Evolutionary conservation across 35 echinoderm and acorn worm species (phyloP).

Genomic region (Diadema setosum): DNA sequence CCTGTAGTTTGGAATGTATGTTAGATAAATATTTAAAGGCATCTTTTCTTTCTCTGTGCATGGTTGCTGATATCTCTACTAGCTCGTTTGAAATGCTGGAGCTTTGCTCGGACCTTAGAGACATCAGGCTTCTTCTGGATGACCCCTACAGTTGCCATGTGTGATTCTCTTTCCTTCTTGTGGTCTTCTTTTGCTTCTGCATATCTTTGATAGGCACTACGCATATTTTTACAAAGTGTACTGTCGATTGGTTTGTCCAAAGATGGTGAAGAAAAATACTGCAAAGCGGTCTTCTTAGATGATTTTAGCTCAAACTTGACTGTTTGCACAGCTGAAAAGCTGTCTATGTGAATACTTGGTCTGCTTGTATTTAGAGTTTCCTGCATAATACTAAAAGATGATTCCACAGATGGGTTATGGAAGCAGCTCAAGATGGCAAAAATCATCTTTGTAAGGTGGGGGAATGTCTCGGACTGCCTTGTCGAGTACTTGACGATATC

Average conservation of each 20-base stretch:
- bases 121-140: background rate
- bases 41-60: background rate
- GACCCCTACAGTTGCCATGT: background rate
- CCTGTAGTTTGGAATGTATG: too few species aligned
- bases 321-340: background rate
- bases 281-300: background rate
- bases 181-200: background rate
- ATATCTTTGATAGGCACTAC: background rate
- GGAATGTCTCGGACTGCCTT: background rate
- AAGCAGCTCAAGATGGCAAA: background rate
- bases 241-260: background rate
- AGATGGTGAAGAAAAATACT: background rate
- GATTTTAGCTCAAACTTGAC: background rate
- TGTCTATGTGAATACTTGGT: background rate
- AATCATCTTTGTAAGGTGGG: background rate
- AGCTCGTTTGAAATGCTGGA: background rate
- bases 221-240: background rate
- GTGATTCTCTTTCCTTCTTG: too few species aligned
- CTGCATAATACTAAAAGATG: conserved; percentile 23
- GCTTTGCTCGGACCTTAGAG: background rate
- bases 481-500: too few species aligned
- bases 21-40: too few species aligned
- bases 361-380: background rate
- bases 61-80: background rate
- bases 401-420: background rate